phyloP scores from a whole-genome alignment of 2,113 vertebrate species.

The Pandion haliaetus region DNA sequence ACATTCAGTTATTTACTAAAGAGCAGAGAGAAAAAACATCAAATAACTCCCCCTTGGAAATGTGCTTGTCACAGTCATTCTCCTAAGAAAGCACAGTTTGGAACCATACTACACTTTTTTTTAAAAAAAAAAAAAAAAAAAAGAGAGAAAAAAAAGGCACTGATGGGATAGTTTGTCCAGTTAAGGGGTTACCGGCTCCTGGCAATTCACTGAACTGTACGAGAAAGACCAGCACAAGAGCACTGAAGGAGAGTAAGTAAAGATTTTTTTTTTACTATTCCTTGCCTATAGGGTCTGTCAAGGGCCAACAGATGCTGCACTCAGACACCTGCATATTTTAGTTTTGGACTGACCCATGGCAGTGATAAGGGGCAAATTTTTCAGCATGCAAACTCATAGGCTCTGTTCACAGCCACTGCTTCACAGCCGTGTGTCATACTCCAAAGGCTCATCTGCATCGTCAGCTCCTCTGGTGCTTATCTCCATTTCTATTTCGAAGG shows the following conservation, averaged over 20 bases:
- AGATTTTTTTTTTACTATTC: background rate
- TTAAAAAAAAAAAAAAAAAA: background rate
- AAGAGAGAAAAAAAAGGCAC: too few relatives aligned
- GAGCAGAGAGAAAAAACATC: background rate
- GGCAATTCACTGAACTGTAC: background rate
- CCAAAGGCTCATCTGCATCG: background rate
- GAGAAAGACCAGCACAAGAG: background rate
- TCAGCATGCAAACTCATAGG: background rate
- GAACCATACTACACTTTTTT: background rate
- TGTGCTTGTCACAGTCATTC: background rate
- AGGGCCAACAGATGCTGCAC: background rate
- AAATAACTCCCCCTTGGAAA: background rate
- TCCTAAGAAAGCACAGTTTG: background rate
- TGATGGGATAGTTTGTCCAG: background rate
- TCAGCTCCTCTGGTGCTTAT: background rate
- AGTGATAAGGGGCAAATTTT: background rate
- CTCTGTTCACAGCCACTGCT: background rate
- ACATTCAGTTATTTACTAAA: background rate
- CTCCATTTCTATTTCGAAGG: constrained; percentile 34
- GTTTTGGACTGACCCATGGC: background rate
- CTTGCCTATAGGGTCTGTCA: background rate
- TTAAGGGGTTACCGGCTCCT: background rate
- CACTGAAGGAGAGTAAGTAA: background rate
- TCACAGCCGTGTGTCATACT: constrained; percentile 70
- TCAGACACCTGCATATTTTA: background rate